phyloP scores from a whole-genome alignment of 2,113 vertebrate genomes.

The Eubucco bourcierii region DNA sequence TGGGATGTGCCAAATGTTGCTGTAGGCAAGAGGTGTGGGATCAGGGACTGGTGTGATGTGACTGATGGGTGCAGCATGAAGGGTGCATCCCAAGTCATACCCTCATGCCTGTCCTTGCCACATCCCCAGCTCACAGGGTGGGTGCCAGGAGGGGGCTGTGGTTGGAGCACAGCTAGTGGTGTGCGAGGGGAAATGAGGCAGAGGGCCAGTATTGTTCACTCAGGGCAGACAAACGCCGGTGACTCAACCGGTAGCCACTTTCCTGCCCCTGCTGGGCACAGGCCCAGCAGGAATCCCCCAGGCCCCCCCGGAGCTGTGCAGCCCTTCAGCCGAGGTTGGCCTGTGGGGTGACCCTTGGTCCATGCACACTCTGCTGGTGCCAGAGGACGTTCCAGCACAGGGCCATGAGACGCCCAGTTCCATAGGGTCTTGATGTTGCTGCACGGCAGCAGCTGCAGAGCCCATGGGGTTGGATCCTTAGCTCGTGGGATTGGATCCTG shows the following conservation, averaged over 20 bases:
- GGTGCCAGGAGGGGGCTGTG: neutral
- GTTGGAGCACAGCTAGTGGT: fast-evolving
- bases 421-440: fast-evolving
- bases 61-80: neutral
- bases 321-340: fast-evolving
- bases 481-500: neutral
- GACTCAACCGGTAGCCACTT: neutral
- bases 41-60: fast-evolving
- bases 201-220: conserved; percentile 34
- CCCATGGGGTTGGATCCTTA: fast-evolving
- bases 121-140: fast-evolving
- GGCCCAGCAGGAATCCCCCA: neutral
- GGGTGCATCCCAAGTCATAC: fast-evolving
- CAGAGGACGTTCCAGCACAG: neutral
- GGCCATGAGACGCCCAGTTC: neutral
- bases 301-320: neutral
- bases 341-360: neutral
- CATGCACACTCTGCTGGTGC: fast-evolving
- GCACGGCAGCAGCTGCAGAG: neutral
- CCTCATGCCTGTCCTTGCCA: fast-evolving
- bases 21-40: neutral
- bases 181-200: neutral
- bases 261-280: fast-evolving
- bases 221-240: neutral
- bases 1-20: fast-evolving